These are phyloP conservation scores for Naja naja DNA, from an alignment of 2,113 vertebrate genomes.

Conservation along the genomic window DNA sequence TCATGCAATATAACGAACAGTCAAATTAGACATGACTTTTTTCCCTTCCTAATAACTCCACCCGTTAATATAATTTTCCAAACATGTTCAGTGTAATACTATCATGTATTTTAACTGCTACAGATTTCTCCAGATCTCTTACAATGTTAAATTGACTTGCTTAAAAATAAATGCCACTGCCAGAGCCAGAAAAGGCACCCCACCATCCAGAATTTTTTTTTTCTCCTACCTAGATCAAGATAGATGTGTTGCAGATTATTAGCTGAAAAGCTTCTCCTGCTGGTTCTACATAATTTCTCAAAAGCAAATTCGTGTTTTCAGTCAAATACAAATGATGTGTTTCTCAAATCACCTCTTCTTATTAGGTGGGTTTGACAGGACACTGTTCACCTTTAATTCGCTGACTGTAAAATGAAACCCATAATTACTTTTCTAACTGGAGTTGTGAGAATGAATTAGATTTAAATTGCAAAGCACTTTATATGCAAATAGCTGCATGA, in stretches of 20 bases:
- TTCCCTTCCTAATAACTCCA: not conserved
- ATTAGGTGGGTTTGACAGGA: slow-evolving; percentile 24
- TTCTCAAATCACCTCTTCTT: slow-evolving; percentile 16
- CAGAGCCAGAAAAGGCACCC: not conserved
- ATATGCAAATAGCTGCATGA: slow-evolving; percentile 24
- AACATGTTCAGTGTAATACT: not conserved
- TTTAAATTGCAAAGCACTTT: slow-evolving; percentile 34
- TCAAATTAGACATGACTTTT: not conserved
- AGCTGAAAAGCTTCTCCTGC: not conserved
- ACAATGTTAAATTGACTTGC: not conserved
- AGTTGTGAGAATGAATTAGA: slow-evolving; percentile 17
- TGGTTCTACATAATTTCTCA: not conserved
- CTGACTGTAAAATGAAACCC: slow-evolving; percentile 19
- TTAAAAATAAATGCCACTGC: not conserved
- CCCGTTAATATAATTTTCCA: not conserved
- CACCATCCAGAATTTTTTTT: not conserved
- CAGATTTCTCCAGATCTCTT: not conserved
- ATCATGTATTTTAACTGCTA: not conserved
- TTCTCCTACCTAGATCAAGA: not conserved
- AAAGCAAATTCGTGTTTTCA: not conserved
- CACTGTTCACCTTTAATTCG: slow-evolving; percentile 20
- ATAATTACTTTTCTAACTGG: slow-evolving; percentile 27
- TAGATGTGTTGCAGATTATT: not conserved
- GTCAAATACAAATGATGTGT: not conserved
- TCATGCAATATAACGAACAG: not conserved